These are phyloP conservation scores for Cecropterus lyciades DNA, from an alignment of 1,140 invertebrate species.

Conservation along the genomic window DNA sequence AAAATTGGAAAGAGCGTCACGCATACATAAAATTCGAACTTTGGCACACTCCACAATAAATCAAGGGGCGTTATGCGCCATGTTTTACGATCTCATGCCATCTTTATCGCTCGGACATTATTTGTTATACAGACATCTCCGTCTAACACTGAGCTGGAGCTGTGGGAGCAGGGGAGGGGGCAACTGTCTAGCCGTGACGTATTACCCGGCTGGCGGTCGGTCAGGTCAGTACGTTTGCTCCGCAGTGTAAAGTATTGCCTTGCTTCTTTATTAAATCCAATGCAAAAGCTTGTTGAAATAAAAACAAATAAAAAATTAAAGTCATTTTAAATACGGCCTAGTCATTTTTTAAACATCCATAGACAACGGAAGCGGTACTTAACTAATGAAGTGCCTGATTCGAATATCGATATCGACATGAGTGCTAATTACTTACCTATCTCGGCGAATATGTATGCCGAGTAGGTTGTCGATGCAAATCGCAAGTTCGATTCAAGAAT, in stretches of 20 bases:
- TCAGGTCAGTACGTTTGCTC: slow-evolving; percentile 63
- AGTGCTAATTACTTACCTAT: slow-evolving; percentile 73
- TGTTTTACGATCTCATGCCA: slow-evolving; percentile 77
- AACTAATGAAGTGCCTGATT: slow-evolving; percentile 64
- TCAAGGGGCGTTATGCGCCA: slow-evolving; percentile 85
- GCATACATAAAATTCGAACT: slow-evolving; percentile 81
- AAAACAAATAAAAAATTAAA: slow-evolving; percentile 33
- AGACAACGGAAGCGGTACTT: slow-evolving; percentile 47
- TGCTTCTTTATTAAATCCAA: slow-evolving; percentile 51
- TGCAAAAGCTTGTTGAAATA: slow-evolving; percentile 31
- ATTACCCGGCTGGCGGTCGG: slow-evolving; percentile 74
- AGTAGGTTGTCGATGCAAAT: slow-evolving; percentile 79
- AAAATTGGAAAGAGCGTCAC: slow-evolving; percentile 57
- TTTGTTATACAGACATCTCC: slow-evolving; percentile 63
- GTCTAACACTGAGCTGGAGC: slow-evolving; percentile 64
- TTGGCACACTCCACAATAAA: slow-evolving; percentile 83
- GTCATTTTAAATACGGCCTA: slow-evolving; percentile 21
- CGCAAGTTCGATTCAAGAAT: slow-evolving; percentile 80
- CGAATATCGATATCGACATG: slow-evolving; percentile 74
- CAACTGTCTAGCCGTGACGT: slow-evolving; percentile 82
- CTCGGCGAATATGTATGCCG: slow-evolving; percentile 72
- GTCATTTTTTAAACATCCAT: slow-evolving; percentile 36
- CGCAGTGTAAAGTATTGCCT: slow-evolving; percentile 49
- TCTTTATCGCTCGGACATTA: slow-evolving; percentile 68
- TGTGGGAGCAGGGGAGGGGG: slow-evolving; percentile 62